phyloP scores from a whole-genome alignment of 2,113 vertebrate species.

The Artemisiospiza belli region DNA sequence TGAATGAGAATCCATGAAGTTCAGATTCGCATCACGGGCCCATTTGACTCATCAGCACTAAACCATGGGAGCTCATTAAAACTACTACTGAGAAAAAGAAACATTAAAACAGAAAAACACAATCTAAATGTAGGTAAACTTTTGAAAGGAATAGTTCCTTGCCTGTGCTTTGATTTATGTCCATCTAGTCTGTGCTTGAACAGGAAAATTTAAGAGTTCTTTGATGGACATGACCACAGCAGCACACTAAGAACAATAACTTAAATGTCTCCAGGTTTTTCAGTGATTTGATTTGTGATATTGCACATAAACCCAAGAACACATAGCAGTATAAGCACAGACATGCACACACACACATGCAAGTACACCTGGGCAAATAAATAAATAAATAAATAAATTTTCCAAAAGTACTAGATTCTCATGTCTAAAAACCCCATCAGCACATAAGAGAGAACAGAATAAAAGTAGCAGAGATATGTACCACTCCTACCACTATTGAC shows the following conservation, averaged over 20 bases:
- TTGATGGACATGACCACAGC: not conserved
- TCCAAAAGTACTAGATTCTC: not conserved
- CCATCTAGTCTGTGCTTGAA: not conserved
- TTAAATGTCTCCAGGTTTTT: not conserved
- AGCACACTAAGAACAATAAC: not conserved
- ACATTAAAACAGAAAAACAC: not conserved
- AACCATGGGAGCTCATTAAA: not conserved
- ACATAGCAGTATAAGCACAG: not conserved
- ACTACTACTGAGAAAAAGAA: not conserved
- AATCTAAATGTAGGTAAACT: not conserved
- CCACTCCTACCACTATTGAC: not conserved
- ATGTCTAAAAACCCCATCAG: not conserved
- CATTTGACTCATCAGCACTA: not conserved
- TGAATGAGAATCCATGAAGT: not conserved
- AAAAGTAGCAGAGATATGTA: not conserved
- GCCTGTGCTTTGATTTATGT: not conserved
- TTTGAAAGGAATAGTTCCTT: not conserved
- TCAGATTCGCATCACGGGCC: not conserved
- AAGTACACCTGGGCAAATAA: not conserved
- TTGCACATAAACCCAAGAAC: not conserved
- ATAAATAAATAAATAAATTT: not conserved
- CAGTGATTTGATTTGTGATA: not conserved
- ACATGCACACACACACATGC: not conserved
- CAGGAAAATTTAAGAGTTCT: not conserved
- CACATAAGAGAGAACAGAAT: not conserved